Percentiles rank a stretch among this genome's conserved stretches.
Evolutionary conservation across 1,140 invertebrate species (phyloP).

Genomic region (Rhopalosiphum maidis): DNA sequence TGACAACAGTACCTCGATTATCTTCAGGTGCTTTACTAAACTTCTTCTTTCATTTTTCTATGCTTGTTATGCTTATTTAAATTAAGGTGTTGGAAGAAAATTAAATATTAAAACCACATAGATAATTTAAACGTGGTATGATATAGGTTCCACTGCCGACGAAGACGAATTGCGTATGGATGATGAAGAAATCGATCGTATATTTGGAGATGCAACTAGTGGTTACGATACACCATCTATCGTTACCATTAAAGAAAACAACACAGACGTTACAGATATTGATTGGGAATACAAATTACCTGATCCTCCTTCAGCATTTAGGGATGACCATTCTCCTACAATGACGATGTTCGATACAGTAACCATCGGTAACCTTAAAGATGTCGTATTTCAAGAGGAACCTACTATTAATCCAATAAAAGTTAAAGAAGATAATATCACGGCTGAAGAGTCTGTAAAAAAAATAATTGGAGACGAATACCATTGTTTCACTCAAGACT

Average conservation of each 20-base stretch:
- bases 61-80: constrained; percentile 11
- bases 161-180: constrained; percentile 60
- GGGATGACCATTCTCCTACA: constrained; percentile 64
- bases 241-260: constrained; percentile 43
- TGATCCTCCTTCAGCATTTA: constrained; percentile 69
- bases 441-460: neutral
- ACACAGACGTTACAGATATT: neutral
- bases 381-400: constrained; percentile 39
- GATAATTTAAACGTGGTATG: neutral
- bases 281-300: constrained; percentile 71
- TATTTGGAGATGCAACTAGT: constrained; percentile 61
- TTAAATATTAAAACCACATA: neutral
- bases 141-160: constrained; percentile 38
- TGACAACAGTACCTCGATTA: constrained; percentile 15
- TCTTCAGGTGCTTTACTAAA: constrained; percentile 52
- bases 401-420: neutral
- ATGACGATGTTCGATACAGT: constrained; percentile 63
- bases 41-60: constrained; percentile 39
- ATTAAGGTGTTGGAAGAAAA: neutral
- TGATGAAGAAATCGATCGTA: constrained; percentile 62
- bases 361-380: constrained; percentile 59
- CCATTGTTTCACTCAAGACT: constrained; percentile 48
- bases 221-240: constrained; percentile 59
- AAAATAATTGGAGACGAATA: constrained; percentile 16
- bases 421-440: neutral